A percentile compares a stretch with the other conserved stretches of the same genome.
phyloP scores from a whole-genome alignment of 2,797 vertebrate genomes.

The Distichodus sexfasciatus region DNA sequence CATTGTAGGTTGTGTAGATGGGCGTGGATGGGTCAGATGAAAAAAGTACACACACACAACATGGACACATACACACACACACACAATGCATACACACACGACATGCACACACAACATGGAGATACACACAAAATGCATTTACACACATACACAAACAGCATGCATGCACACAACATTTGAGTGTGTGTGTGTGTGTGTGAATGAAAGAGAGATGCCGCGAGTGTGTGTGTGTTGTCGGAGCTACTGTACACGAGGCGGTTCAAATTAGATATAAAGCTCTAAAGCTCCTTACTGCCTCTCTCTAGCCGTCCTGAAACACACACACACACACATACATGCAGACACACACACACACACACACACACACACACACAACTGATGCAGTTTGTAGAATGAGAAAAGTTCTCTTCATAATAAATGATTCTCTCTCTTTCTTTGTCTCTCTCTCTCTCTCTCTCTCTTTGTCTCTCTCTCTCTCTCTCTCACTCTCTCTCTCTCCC shows the following conservation, averaged over 20 bases:
- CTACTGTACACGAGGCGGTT: conserved; percentile 58
- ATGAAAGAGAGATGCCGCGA: conserved; percentile 40
- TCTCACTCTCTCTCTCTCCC: not conserved
- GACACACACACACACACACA: not conserved
- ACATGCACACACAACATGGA: not conserved
- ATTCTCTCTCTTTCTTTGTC: not conserved
- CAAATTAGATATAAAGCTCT: conserved; percentile 71
- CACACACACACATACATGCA: not conserved
- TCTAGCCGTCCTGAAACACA: conserved; percentile 54
- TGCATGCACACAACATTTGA: no score
- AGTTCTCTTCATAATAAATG: not conserved
- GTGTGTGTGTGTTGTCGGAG: conserved; percentile 52
- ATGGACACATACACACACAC: not conserved
- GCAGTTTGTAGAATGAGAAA: not conserved
- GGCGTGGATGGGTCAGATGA: conserved; percentile 31
- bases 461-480: not conserved
- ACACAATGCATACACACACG: not conserved
- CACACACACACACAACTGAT: conserved; percentile 9
- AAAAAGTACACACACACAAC: not conserved
- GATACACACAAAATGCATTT: not conserved
- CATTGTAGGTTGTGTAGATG: conserved; percentile 29
- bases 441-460: not conserved
- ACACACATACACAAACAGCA: not conserved
- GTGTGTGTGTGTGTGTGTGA: conserved; percentile 37
- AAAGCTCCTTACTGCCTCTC: conserved; percentile 73